Conservation (phyloP, 2,113 vertebrate species). For the Nicator chloris region DNA sequence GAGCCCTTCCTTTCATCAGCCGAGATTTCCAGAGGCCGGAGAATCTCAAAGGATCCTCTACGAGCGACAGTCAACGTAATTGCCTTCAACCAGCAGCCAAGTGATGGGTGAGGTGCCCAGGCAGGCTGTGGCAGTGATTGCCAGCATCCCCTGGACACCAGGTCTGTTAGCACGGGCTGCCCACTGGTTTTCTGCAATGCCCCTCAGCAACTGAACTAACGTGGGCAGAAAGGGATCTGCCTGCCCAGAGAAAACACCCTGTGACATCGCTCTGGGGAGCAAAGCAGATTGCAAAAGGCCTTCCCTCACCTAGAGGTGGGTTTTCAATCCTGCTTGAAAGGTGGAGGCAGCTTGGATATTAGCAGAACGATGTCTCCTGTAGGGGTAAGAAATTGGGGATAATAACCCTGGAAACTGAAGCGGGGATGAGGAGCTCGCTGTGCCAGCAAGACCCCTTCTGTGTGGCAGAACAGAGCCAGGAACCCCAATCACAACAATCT, state of each 20-base stretch:
- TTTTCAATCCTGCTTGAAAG: not conserved
- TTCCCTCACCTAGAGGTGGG: not conserved
- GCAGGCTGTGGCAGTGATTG: not conserved
- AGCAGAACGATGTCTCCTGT: too few relatives aligned
- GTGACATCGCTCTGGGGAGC: not conserved
- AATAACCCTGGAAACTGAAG: not conserved
- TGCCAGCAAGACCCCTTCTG: not conserved
- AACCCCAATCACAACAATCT: accelerated
- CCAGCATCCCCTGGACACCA: not conserved
- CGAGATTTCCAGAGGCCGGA: conserved; percentile 22
- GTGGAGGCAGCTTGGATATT: not conserved
- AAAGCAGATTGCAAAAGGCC: not conserved
- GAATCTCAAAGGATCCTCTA: conserved; percentile 37
- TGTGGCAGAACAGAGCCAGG: not conserved
- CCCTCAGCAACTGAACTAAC: accelerated
- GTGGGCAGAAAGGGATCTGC: not conserved
- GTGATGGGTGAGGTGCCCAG: conserved; percentile 6
- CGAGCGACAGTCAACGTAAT: not conserved
- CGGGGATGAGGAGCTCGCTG: not conserved
- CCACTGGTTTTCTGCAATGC: not conserved
- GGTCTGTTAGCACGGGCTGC: not conserved
- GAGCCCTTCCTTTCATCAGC: conserved; percentile 49
- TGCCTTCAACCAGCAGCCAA: not conserved
- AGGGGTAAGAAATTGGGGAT: not conserved
- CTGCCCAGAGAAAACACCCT: not conserved